phyloP scores from a whole-genome alignment of 2,797 vertebrate genomes.

The Microcaecilia unicolor region DNA sequence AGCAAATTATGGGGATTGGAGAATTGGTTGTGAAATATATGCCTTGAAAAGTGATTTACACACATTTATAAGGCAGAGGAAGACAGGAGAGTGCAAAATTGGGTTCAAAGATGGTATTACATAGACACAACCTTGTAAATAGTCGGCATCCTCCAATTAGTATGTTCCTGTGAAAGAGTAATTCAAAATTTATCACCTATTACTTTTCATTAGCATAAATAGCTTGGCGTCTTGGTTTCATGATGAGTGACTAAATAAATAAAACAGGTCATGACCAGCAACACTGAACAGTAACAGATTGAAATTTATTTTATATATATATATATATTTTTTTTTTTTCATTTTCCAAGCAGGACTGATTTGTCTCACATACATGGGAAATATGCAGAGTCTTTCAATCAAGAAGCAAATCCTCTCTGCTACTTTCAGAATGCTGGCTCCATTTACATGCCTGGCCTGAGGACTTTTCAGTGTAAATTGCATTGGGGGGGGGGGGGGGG shows the following conservation, averaged over 20 bases:
- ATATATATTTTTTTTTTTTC: no score
- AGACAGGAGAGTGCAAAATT: no score
- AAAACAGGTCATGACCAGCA: slow-evolving; percentile 45
- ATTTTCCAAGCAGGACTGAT: slow-evolving; percentile 27
- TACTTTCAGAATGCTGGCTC: no score
- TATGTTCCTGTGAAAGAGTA: slow-evolving; percentile 41
- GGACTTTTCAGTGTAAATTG: no score
- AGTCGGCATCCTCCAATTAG: slow-evolving; percentile 36
- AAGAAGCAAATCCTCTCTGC: no score
- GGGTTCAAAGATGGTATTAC: no score
- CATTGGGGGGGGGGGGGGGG: no score
- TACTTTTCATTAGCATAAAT: slow-evolving; percentile 54
- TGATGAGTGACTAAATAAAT: slow-evolving; percentile 46
- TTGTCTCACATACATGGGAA: slow-evolving; percentile 1
- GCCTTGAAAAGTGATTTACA: no score
- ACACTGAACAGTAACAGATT: slow-evolving; percentile 42
- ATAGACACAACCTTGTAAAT: slow-evolving; percentile 33
- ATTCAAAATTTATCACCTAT: slow-evolving; percentile 41
- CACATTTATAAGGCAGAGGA: no score
- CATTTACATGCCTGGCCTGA: no score
- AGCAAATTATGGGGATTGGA: no score
- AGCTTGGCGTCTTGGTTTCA: slow-evolving; percentile 47
- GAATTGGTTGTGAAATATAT: no score
- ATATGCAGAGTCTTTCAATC: neutral
- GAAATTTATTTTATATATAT: slow-evolving; percentile 42